Conservation (phyloP, 2,888 invertebrate genomes). For the Sericinus montela region DNA sequence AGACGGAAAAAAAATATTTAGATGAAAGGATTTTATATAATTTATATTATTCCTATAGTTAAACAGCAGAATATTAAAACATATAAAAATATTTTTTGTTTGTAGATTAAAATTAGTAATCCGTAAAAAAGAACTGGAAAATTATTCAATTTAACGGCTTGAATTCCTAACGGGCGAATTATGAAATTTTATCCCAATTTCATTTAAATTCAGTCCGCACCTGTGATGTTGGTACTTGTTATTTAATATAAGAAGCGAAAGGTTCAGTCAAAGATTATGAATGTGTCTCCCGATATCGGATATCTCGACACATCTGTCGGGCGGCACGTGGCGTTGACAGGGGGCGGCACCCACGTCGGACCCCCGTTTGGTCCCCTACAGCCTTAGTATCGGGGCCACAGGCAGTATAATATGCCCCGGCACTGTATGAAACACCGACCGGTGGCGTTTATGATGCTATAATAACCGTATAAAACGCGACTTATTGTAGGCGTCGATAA, state of each 20-base stretch:
- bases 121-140: too few species aligned
- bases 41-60: too few species aligned
- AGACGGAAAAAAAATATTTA: too few species aligned
- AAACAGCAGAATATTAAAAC: too few species aligned
- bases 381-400: conserved; percentile 52
- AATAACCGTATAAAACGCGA: conserved; percentile 79
- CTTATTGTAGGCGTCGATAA: conserved; percentile 78
- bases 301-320: conserved; percentile 77
- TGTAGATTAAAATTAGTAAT: too few species aligned
- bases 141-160: background rate
- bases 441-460: conserved; percentile 77
- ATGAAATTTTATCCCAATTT: conserved; percentile 34
- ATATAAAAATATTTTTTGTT: too few species aligned
- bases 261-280: conserved; percentile 74
- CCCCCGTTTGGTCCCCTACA: conserved; percentile 25
- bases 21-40: too few species aligned
- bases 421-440: conserved; percentile 77
- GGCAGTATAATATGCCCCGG: conserved; percentile 73
- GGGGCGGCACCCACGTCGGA: conserved; percentile 40
- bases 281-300: conserved; percentile 77
- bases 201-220: conserved; percentile 40
- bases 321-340: conserved; percentile 70
- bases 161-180: conserved; percentile 4
- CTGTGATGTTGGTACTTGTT: conserved; percentile 51
- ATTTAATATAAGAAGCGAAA: conserved; percentile 72